Percentiles rank a stretch among this genome's conserved stretches.
These are phyloP conservation scores for Hemaris fuciformis DNA, from an alignment of 2,888 invertebrate species.

Conservation along the genomic window DNA sequence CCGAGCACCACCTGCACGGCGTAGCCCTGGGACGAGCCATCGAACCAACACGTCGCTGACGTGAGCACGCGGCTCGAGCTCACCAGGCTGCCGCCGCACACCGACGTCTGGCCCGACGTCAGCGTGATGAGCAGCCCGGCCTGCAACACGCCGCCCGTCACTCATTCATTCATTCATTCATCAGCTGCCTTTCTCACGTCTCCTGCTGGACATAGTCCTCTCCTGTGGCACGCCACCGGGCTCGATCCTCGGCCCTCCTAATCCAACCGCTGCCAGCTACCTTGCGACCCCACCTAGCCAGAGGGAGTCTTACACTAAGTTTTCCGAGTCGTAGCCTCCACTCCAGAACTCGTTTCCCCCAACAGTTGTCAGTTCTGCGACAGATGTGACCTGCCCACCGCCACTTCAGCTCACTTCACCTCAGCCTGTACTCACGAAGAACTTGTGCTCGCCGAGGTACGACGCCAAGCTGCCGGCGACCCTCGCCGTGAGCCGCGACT, in stretches of 20 bases:
- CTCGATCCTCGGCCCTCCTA: too few relatives aligned
- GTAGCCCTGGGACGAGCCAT: constrained; percentile 16
- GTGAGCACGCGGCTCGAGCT: neutral
- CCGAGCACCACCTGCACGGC: constrained; percentile 39
- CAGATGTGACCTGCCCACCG: too few relatives aligned
- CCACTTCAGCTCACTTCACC: too few relatives aligned
- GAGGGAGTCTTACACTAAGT: too few relatives aligned
- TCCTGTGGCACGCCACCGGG: neutral
- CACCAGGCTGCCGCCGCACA: neutral
- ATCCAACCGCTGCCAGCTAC: neutral
- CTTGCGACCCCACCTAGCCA: too few relatives aligned
- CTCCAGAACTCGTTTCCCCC: too few relatives aligned
- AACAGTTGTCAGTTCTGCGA: too few relatives aligned
- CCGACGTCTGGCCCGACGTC: neutral
- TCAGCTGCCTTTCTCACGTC: too few relatives aligned
- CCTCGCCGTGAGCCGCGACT: neutral
- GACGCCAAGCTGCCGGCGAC: neutral
- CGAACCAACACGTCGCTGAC: neutral
- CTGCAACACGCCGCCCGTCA: neutral
- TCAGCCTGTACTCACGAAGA: neutral
- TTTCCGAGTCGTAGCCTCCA: too few relatives aligned
- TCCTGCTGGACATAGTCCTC: neutral
- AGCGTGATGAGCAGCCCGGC: neutral
- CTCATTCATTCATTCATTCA: neutral
- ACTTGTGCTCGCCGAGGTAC: neutral